Conservation (phyloP, 2,797 vertebrate genomes). For the Oreonectes daqikongensis region DNA sequence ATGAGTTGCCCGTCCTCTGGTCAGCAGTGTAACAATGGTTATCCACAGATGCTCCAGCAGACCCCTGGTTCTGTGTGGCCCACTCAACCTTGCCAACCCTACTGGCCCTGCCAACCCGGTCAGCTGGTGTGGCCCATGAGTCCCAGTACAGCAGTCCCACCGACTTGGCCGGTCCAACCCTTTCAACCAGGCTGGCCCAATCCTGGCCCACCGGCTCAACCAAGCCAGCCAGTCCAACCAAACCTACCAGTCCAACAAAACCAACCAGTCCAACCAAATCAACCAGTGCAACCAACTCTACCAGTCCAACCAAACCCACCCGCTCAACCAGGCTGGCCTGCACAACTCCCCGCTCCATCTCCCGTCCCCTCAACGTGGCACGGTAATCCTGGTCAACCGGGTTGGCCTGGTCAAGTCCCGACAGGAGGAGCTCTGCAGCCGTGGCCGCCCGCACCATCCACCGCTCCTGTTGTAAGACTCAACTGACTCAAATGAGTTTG, state of each 20-base stretch:
- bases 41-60: constrained; percentile 64
- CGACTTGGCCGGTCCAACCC: constrained; percentile 39
- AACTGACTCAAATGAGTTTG: neutral
- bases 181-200: constrained; percentile 21
- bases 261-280: neutral
- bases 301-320: constrained; percentile 19
- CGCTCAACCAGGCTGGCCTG: constrained; percentile 29
- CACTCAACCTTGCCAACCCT: constrained; percentile 64
- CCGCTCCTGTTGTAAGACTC: constrained; percentile 74
- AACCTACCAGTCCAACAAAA: constrained; percentile 27
- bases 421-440: constrained; percentile 54
- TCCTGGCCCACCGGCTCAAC: too few species aligned
- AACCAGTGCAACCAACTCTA: constrained; percentile 48
- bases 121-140: constrained; percentile 40
- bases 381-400: constrained; percentile 77
- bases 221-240: constrained; percentile 33
- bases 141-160: constrained; percentile 35
- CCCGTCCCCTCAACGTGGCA: constrained; percentile 66
- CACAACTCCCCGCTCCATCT: constrained; percentile 37
- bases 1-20: constrained; percentile 73
- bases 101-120: constrained; percentile 65
- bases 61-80: constrained; percentile 66
- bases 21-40: constrained; percentile 67
- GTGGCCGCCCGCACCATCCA: constrained; percentile 71
- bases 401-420: constrained; percentile 77